Evolutionary conservation across 2,888 invertebrate genomes (phyloP), one percentile per base, ranked within the genome.

Genomic region (Aleiodes leptofemur): DNA sequence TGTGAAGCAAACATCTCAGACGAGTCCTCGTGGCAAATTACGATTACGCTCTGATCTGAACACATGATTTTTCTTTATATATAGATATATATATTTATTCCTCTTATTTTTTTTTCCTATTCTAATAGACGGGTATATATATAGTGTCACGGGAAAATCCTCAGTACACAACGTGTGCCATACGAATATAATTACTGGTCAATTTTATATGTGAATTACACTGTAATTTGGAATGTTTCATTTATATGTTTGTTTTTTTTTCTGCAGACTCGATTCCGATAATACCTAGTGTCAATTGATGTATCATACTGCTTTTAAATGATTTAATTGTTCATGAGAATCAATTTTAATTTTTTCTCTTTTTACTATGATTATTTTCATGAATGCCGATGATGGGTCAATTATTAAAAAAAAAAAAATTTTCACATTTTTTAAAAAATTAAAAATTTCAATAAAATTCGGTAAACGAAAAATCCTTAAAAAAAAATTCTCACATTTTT

Each of bases 11-110:
- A 59, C 56, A 68, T 75, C 70, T 69, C 68, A 57, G 64, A 66
- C 76, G 74, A 77, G 51, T 68, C 68, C 31, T 31, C 78, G 77
- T 76, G 77, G 75, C 75, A 78, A 78, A 78, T 78, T 78, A 77
- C 77, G 75, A 73, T 78, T 73, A 77, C 77, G 66, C 53, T 72
- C 74, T 68, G 68, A 68, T 68, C 68, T 68, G 68, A 68, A 55
- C 57, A 75, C 74, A 71, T 59, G 59, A 69, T 68, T 50, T 48
- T 70, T 53, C 9, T 51, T 38, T 31, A 66, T 43, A 23, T 23
- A 23, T 23, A 23, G 1, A 23, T 23, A 23, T 23, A 23, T 23
- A 11, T n/a, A 23, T 48, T 55, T 51, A 29, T 50, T 31, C 23
- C 13, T 53, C 38, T 23, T 23, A 23, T 23, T 59, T 59, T 38